phyloP scores from a whole-genome alignment of 2,797 vertebrate species.

The Poeciliopsis presidionis region DNA sequence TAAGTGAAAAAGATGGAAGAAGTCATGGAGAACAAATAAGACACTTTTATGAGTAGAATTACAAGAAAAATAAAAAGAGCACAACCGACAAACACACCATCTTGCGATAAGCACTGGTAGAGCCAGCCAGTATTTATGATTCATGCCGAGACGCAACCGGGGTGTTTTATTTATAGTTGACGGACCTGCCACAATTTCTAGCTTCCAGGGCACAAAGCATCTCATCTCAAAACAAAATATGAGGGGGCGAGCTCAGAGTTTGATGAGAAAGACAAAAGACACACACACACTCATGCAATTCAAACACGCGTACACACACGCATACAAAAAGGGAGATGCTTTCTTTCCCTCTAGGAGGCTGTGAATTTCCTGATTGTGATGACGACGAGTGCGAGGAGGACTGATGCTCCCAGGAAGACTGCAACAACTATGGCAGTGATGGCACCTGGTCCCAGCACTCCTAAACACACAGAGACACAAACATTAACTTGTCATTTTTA shows the following conservation, averaged over 20 bases:
- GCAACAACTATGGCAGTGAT: conserved; percentile 96
- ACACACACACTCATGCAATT: conserved; percentile 23
- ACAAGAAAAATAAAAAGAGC: not conserved
- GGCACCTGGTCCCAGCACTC: conserved; percentile 90
- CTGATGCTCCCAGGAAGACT: conserved; percentile 92
- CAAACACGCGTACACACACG: conserved; percentile 2
- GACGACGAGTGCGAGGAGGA: conserved; percentile 92
- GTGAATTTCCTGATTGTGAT: conserved; percentile 96
- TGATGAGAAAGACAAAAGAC: conserved; percentile 12
- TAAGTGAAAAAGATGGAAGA: not conserved
- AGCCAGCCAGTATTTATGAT: conserved; percentile 72
- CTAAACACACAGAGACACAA: conserved; percentile 69
- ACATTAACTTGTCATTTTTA: not conserved
- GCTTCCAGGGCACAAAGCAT: conserved; percentile 45
- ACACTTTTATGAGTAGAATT: not conserved
- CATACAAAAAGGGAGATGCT: not conserved
- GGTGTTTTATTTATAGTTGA: conserved; percentile 32
- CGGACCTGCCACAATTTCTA: conserved; percentile 62
- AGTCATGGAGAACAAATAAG: not conserved
- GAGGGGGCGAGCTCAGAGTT: not conserved
- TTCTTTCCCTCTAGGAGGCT: conserved; percentile 79
- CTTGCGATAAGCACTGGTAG: conserved; percentile 61
- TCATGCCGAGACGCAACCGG: conserved; percentile 19
- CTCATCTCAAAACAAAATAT: conserved; percentile 11
- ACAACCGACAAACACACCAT: conserved; percentile 11